A percentile compares a stretch with the other conserved stretches of the same genome.
Evolutionary conservation across 2,797 vertebrate genomes (phyloP).

Genomic region (Xyrichtys novacula): DNA sequence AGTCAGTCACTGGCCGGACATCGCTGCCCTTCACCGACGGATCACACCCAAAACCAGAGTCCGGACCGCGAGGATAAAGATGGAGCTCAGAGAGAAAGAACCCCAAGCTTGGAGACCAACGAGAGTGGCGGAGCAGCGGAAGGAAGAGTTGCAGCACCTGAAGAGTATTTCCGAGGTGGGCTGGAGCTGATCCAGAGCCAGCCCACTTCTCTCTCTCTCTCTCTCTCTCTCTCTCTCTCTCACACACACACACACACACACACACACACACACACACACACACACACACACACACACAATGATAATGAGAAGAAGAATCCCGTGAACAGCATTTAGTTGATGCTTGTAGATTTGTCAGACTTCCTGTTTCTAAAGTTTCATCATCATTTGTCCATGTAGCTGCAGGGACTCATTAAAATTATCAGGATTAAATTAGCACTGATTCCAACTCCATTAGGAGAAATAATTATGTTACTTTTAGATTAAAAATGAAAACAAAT

Average conservation of each 20-base stretch:
- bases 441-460: too few relatives aligned
- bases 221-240: not conserved
- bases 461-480: too few relatives aligned
- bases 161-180: conserved; percentile 77
- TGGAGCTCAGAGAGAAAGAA: conserved; percentile 56
- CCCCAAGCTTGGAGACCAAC: too few relatives aligned
- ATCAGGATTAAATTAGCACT: not conserved
- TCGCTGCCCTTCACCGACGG: conserved; percentile 2
- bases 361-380: not conserved
- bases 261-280: not conserved
- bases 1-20: not conserved
- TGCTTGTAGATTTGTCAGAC: too few relatives aligned
- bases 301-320: not conserved
- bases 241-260: not conserved
- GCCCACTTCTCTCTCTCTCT: conserved; percentile 43
- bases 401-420: not conserved
- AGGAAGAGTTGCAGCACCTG: conserved; percentile 75
- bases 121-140: conserved; percentile 33
- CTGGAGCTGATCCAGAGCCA: conserved; percentile 59
- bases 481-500: too few relatives aligned
- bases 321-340: too few relatives aligned
- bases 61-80: not conserved
- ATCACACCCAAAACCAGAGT: not conserved
- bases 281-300: not conserved
- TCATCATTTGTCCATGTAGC: not conserved